Evolutionary conservation across 2,797 vertebrate species (phyloP).

Genomic region (Alauda arvensis): DNA sequence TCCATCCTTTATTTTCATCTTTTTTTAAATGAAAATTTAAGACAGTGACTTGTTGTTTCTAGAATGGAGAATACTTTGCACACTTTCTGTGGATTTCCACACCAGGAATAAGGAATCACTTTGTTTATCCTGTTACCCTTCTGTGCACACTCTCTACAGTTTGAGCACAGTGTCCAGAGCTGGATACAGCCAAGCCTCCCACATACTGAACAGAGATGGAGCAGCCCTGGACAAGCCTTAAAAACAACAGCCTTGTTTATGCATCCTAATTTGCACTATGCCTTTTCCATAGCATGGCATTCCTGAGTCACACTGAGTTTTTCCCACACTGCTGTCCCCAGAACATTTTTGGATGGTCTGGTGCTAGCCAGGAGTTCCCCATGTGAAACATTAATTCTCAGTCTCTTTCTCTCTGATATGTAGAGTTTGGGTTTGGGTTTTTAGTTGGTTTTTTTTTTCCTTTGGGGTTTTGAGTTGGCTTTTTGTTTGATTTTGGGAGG

Average conservation of each 20-base stretch:
- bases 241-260: background rate
- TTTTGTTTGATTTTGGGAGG: accelerated
- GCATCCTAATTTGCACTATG: background rate
- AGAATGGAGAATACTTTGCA: background rate
- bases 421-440: background rate
- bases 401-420: background rate
- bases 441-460: too few relatives aligned
- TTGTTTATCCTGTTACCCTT: background rate
- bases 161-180: background rate
- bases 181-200: background rate
- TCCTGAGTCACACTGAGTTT: background rate
- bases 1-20: background rate
- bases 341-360: background rate
- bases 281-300: background rate
- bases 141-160: accelerated
- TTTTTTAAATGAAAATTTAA: background rate
- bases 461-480: background rate
- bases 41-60: background rate
- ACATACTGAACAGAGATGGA: background rate
- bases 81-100: background rate
- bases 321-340: background rate
- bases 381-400: background rate
- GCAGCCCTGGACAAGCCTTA: background rate
- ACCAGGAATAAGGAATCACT: background rate
- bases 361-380: background rate